phyloP scores from a whole-genome alignment of 2,113 vertebrate genomes.

The Charadrius vociferus region DNA sequence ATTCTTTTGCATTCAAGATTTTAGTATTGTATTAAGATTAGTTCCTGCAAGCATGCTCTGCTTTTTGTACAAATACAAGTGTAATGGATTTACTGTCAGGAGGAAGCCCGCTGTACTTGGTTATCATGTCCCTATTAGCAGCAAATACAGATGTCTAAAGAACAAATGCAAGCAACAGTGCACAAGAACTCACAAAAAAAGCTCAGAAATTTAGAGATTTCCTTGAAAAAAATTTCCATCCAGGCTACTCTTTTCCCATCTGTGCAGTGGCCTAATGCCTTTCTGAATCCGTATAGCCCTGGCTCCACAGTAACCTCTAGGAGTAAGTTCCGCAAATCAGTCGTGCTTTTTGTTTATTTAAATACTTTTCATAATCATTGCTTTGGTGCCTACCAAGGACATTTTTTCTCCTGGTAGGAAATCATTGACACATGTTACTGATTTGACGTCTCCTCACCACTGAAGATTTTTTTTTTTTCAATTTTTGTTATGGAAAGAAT shows the following conservation, averaged over 20 bases:
- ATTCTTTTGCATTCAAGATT: background rate
- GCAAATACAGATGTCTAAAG: background rate
- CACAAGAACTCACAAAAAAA: background rate
- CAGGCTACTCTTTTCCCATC: background rate
- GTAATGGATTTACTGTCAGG: background rate
- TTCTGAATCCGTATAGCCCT: background rate
- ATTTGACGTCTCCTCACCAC: background rate
- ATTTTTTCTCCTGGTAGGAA: background rate
- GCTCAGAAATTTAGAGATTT: background rate
- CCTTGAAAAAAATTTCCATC: background rate
- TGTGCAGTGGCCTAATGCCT: background rate
- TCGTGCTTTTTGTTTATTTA: background rate
- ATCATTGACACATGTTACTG: background rate
- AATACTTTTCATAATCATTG: background rate
- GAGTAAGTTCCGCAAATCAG: background rate
- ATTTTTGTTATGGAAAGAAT: background rate
- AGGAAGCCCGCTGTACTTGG: background rate
- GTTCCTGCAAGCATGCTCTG: background rate
- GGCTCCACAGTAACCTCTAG: background rate
- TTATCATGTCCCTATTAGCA: background rate
- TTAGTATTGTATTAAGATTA: background rate
- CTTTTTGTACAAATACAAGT: background rate
- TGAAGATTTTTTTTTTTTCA: background rate
- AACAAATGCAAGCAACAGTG: background rate
- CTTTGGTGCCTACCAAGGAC: background rate